phyloP scores from a whole-genome alignment of 2,888 invertebrate species.

The Macrosoma leucophasiata region DNA sequence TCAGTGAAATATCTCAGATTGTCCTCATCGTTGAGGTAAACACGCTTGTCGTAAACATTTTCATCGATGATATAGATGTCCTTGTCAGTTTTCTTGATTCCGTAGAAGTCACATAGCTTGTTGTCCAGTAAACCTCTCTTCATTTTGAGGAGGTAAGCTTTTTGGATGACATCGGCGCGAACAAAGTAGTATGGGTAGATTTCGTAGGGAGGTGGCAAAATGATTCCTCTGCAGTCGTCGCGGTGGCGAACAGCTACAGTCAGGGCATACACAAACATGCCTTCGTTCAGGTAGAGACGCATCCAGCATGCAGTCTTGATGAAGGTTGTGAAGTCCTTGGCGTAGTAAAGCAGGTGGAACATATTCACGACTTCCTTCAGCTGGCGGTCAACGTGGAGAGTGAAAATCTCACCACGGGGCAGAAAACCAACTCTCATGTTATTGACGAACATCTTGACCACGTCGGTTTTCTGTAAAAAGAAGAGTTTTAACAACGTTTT shows the following conservation, averaged over 20 bases:
- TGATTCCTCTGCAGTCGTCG: constrained; percentile 64
- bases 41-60: constrained; percentile 78
- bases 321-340: constrained; percentile 69
- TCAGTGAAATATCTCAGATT: constrained; percentile 79
- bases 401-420: constrained; percentile 72
- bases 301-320: constrained; percentile 68
- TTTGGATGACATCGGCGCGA: constrained; percentile 79
- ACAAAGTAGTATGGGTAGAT: constrained; percentile 81
- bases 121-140: constrained; percentile 57
- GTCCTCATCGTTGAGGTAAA: constrained; percentile 70
- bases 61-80: constrained; percentile 78
- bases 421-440: constrained; percentile 71
- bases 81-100: constrained; percentile 64
- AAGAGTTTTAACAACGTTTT: constrained; percentile 60
- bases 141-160: constrained; percentile 69
- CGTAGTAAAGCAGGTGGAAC: constrained; percentile 71
- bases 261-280: constrained; percentile 73
- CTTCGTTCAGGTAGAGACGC: constrained; percentile 70
- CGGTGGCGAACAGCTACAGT: constrained; percentile 67
- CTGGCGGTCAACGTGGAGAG: constrained; percentile 64
- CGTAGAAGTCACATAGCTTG: constrained; percentile 70
- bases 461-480: constrained; percentile 74
- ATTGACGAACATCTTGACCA: constrained; percentile 75
- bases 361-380: constrained; percentile 65
- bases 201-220: constrained; percentile 75